Evolutionary conservation across 2,888 invertebrate genomes (phyloP).

Genomic region (Chloroclystis v-ata): DNA sequence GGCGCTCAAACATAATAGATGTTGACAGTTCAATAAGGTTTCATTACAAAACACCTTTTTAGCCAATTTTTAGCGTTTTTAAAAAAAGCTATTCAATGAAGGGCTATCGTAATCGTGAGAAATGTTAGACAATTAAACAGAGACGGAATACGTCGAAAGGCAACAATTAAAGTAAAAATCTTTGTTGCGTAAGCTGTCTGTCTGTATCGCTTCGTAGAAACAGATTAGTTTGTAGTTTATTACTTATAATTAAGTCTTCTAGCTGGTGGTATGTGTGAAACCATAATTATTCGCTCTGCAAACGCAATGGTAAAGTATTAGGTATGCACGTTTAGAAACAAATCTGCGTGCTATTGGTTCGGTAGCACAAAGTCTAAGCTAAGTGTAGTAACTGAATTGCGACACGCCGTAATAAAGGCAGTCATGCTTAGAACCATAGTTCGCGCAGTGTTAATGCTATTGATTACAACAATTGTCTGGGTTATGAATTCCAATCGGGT

Average conservation of each 20-base stretch:
- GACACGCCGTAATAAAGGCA: conserved; percentile 49
- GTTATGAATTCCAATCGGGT: conserved; percentile 37
- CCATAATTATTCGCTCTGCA: no score
- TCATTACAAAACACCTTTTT: conserved; percentile 15
- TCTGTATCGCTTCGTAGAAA: conserved; percentile 18
- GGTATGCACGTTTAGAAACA: conserved; percentile 21
- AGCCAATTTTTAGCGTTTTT: conserved; percentile 6
- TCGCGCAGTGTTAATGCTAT: conserved; percentile 12
- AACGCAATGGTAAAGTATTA: no score
- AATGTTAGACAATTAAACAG: conserved; percentile 31
- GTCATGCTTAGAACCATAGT: conserved; percentile 40
- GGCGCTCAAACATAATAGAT: conserved; percentile 35
- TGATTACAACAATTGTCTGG: conserved; percentile 44
- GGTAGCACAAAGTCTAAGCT: no score
- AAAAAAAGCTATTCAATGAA: conserved; percentile 6
- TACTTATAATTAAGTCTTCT: conserved; percentile 14
- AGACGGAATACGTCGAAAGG: conserved; percentile 24
- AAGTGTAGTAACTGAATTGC: conserved; percentile 43
- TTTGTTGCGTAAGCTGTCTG: conserved; percentile 21
- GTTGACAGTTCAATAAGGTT: conserved; percentile 42
- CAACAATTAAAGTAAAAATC: conserved; percentile 27
- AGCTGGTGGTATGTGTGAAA: no score
- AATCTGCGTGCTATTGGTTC: no score
- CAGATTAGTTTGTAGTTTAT: conserved; percentile 12
- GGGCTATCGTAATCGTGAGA: conserved; percentile 43